Base-by-base conservation (phyloP, 2,113 vertebrate species). In the Porphyrio hochstetteri region DNA sequence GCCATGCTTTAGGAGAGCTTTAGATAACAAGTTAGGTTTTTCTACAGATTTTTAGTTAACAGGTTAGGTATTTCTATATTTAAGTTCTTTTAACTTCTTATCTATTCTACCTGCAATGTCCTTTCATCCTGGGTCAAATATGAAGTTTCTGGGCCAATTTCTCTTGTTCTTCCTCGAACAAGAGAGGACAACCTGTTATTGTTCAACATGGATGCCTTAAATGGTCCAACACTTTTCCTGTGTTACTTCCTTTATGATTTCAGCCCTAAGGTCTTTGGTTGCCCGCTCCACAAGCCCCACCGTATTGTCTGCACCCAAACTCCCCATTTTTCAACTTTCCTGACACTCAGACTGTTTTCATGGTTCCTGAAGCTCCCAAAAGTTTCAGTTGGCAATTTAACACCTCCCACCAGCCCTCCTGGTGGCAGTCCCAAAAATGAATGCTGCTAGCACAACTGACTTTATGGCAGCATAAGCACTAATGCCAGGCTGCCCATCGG, bases 221-320 rank as follows among this genome's bases (percentile, higher is more conserved):
- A 42, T 35, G 13, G 24, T 33, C 27, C 75, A 63, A 57, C 0
- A 0, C 29, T 77, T 64, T 23, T 68, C 20, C 3, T 2, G 1
- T 64, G 9, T 21, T 63, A 46, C 86, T 85, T 27, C 61, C 46
- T 70, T 71, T 44, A n/a, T 1, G 1, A 7, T 78, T 82, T 55
- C 3, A 2, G 64, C 36, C 27, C 40, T 28, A 29, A 64, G n/a
- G 29, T 63, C 50, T 83, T 69, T 78, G 33, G 50, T 64, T 84
- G 20, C 14, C 38, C 52, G 6, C 23, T 53, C 38, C 9, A 12
- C 11, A 16, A 52, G 48, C 46, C 36, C 63, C 2, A 0, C 24
- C 9, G 12, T 28, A n/a, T 8, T 53, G 4, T 42, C 5, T 17
- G 28, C 16, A 63, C 42, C 21, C 36, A 67, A 10, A 28, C 19